These are phyloP conservation scores for Rhizoglyphus robini DNA, from an alignment of 1,140 invertebrate species.

Conservation along the genomic window DNA sequence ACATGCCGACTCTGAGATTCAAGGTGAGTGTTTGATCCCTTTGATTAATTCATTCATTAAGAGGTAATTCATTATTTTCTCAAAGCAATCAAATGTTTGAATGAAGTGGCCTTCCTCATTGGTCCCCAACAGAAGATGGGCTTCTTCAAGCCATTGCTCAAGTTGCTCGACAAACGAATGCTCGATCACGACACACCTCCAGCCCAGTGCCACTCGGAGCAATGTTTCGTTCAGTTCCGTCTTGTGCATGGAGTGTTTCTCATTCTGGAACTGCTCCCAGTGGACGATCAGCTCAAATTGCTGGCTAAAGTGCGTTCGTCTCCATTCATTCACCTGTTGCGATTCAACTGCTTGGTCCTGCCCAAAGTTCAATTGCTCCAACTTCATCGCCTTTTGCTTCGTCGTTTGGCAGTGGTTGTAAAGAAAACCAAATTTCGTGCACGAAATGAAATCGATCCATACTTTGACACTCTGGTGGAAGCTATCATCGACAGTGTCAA, in stretches of 20 bases:
- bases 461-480: neutral
- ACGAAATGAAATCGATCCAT: neutral
- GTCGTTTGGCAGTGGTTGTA: neutral
- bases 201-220: neutral
- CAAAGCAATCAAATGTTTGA: neutral
- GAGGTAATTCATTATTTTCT: neutral
- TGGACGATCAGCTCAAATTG: neutral
- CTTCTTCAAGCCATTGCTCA: neutral
- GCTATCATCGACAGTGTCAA: neutral
- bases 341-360: neutral
- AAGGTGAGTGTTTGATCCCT: neutral
- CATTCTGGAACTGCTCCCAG: neutral
- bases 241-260: neutral
- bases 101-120: neutral
- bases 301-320: neutral
- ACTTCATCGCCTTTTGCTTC: neutral
- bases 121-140: neutral
- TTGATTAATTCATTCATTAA: constrained; percentile 4
- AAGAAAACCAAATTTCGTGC: neutral
- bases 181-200: neutral
- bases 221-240: neutral
- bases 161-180: neutral
- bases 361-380: neutral
- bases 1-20: neutral
- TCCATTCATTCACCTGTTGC: neutral